Evolutionary conservation across 2,797 vertebrate species (phyloP).

Genomic region (Okamejei kenojei): DNA sequence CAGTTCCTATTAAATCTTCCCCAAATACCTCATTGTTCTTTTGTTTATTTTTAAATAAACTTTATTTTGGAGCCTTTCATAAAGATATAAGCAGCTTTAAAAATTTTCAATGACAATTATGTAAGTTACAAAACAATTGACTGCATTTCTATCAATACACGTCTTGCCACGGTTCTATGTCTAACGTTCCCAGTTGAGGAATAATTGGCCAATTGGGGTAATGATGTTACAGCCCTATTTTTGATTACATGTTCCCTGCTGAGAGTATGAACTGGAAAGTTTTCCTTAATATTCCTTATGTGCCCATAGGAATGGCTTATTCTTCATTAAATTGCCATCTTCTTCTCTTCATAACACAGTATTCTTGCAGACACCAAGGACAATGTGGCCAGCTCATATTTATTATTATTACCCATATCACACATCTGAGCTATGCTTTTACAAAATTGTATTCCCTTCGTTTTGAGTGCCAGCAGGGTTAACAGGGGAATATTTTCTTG

Average conservation of each 20-base stretch:
- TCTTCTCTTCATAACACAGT: not conserved
- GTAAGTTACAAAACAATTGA: not conserved
- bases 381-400: not conserved
- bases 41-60: not conserved
- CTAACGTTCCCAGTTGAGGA: not conserved
- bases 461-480: no score
- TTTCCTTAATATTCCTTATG: not conserved
- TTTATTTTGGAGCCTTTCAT: not conserved
- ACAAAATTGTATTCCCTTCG: no score
- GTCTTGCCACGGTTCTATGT: not conserved
- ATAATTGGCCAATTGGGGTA: not conserved
- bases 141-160: not conserved
- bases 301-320: not conserved
- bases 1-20: no score
- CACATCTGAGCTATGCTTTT: no score
- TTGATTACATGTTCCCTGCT: not conserved
- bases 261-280: not conserved
- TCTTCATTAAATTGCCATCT: not conserved
- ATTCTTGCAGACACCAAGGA: not conserved
- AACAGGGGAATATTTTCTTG: no score
- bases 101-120: not conserved
- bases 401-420: no score
- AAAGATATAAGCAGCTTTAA: not conserved
- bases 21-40: not conserved
- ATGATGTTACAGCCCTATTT: not conserved